Conservation (phyloP, 2,113 vertebrate genomes). For the Cheirogaleus medius region DNA sequence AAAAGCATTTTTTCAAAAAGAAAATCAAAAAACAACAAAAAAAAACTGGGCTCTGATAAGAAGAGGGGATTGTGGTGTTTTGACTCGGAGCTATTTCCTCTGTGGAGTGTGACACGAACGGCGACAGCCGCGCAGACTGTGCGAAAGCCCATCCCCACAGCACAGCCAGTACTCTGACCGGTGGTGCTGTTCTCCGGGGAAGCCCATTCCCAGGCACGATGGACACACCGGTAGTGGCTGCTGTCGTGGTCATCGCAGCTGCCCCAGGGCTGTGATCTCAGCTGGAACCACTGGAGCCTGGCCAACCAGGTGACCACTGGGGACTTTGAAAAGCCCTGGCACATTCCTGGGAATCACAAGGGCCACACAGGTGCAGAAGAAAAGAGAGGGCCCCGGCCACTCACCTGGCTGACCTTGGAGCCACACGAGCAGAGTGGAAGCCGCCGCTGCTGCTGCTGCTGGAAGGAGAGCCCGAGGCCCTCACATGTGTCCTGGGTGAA, state of each 20-base stretch:
- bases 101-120: rapidly evolving
- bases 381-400: rapidly evolving
- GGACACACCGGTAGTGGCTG: neutral
- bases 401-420: neutral
- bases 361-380: rapidly evolving
- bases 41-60: neutral
- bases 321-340: neutral
- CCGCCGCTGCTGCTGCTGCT: no score
- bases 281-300: rapidly evolving
- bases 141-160: neutral
- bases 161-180: neutral
- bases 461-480: neutral
- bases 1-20: neutral
- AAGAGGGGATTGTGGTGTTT: rapidly evolving
- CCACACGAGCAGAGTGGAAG: neutral
- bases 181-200: neutral
- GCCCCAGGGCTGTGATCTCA: neutral
- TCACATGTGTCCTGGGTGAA: neutral
- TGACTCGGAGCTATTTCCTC: rapidly evolving
- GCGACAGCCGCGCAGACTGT: no score
- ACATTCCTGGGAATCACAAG: rapidly evolving
- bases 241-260: rapidly evolving
- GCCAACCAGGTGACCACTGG: no score
- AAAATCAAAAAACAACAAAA: no score
- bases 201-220: neutral